These are phyloP conservation scores for Dysidea cf. avara DNA, from an alignment of 37 sponge, comb jelly and placozoan genomes.

Conservation along the genomic window DNA sequence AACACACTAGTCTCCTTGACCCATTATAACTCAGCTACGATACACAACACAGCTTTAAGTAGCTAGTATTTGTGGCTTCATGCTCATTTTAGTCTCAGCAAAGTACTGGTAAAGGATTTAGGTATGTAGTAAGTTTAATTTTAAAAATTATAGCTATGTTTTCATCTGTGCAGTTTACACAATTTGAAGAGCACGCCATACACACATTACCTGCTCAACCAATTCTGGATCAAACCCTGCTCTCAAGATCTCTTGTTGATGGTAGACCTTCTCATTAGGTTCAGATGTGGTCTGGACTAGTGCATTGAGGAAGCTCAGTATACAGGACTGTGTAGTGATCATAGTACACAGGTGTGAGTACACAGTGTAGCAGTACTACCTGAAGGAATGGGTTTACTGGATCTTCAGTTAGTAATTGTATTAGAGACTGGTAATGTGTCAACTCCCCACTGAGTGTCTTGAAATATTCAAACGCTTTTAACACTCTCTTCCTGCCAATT, in stretches of 20 bases:
- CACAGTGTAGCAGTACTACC: constrained; percentile 35
- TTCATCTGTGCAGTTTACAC: not conserved
- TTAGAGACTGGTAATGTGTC: constrained; percentile 49
- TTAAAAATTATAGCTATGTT: too few relatives aligned
- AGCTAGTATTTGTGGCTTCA: too few relatives aligned
- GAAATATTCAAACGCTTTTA: constrained; percentile 68
- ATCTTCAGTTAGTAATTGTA: constrained; percentile 50
- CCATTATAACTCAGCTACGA: too few relatives aligned
- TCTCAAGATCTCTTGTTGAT: constrained; percentile 81
- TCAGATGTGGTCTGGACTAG: constrained; percentile 63
- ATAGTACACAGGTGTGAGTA: not conserved
- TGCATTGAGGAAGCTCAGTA: constrained; percentile 77
- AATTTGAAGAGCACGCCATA: not conserved
- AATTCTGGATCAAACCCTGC: constrained; percentile 65
- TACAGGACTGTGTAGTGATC: constrained; percentile 39
- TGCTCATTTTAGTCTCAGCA: too few relatives aligned
- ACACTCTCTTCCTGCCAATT: constrained; percentile 65
- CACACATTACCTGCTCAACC: constrained; percentile 53
- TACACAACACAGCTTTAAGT: too few relatives aligned
- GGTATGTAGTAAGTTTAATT: too few relatives aligned
- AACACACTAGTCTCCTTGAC: too few relatives aligned
- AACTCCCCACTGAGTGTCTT: constrained; percentile 46
- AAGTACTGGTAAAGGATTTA: too few relatives aligned
- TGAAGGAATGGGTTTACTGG: constrained; percentile 72
- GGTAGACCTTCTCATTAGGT: constrained; percentile 70